A percentile compares a stretch with the other conserved stretches of the same genome.
phyloP scores from a whole-genome alignment of 2,113 vertebrate genomes.

The Paratilapia polleni region DNA sequence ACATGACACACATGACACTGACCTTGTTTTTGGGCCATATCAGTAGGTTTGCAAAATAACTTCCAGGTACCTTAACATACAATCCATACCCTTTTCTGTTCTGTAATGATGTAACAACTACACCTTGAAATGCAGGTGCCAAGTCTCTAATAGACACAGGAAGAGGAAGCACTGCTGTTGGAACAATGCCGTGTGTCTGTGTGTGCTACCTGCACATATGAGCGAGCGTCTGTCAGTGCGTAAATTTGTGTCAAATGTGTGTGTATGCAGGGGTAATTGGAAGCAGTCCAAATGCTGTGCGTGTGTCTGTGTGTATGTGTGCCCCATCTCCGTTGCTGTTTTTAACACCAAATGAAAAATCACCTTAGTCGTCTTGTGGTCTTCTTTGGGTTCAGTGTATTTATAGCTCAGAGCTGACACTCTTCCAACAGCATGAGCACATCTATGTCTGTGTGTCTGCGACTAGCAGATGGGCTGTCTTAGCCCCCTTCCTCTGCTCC shows the following conservation, averaged over 20 bases:
- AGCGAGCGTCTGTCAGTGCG: constrained; percentile 17
- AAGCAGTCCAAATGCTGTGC: constrained; percentile 25
- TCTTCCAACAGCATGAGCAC: constrained; percentile 83
- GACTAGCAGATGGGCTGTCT: constrained; percentile 98
- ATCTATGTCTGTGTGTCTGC: constrained; percentile 66
- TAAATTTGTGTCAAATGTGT: constrained; percentile 56
- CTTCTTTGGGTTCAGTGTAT: constrained; percentile 89
- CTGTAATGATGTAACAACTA: constrained; percentile 25
- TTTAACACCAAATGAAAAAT: constrained; percentile 87
- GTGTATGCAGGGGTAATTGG: constrained; percentile 20
- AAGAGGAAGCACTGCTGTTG: constrained; percentile 54
- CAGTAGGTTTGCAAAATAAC: neutral
- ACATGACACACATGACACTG: neutral
- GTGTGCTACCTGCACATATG: neutral
- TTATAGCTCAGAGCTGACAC: constrained; percentile 90
- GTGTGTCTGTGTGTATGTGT: neutral
- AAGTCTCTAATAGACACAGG: constrained; percentile 48
- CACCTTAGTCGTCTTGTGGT: constrained; percentile 90
- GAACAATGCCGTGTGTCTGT: constrained; percentile 44
- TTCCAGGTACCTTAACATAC: neutral
- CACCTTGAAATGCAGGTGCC: constrained; percentile 18
- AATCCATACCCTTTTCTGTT: neutral
- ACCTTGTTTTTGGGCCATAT: neutral
- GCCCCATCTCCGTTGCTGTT: constrained; percentile 68
- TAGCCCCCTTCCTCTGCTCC: constrained; percentile 93